phyloP scores from a whole-genome alignment of 2,113 vertebrate species.

The Callipepla californica region DNA sequence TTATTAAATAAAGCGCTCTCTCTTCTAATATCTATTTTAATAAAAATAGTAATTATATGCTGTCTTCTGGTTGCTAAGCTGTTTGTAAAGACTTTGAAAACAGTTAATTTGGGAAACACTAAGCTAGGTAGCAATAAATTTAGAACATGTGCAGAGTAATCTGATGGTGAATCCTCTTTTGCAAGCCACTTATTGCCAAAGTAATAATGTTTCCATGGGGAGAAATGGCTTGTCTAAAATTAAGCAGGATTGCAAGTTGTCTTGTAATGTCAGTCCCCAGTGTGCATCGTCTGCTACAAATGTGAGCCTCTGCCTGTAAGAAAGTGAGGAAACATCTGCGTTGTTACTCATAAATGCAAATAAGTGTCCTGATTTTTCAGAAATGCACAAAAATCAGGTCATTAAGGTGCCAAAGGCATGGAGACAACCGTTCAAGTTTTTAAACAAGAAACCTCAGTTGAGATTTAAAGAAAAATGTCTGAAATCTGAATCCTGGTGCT shows the following conservation, averaged over 20 bases:
- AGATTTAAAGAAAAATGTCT: not conserved
- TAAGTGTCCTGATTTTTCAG: not conserved
- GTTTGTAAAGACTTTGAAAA: constrained; percentile 8
- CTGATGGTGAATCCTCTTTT: constrained; percentile 18
- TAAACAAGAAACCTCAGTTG: not conserved
- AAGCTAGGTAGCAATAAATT: not conserved
- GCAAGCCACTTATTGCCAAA: not conserved
- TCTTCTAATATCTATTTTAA: not conserved
- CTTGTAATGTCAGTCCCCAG: not conserved
- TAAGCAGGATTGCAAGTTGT: not conserved
- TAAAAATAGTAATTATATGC: constrained; percentile 20
- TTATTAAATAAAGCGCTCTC: not conserved
- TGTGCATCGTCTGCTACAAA: not conserved
- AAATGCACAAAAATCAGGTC: not conserved
- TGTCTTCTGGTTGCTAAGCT: not conserved
- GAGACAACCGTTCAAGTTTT: not conserved
- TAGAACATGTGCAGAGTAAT: not conserved
- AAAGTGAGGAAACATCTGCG: not conserved
- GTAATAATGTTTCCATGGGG: not conserved
- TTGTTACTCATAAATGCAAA: not conserved
- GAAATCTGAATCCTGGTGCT: not conserved
- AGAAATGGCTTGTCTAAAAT: not conserved
- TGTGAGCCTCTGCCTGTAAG: not conserved
- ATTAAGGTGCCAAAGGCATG: not conserved
- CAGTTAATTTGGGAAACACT: not conserved